A percentile compares a stretch with the other conserved stretches of the same genome.
Evolutionary conservation across 2,797 vertebrate genomes (phyloP).

Genomic region (Tarsius wallacei): DNA sequence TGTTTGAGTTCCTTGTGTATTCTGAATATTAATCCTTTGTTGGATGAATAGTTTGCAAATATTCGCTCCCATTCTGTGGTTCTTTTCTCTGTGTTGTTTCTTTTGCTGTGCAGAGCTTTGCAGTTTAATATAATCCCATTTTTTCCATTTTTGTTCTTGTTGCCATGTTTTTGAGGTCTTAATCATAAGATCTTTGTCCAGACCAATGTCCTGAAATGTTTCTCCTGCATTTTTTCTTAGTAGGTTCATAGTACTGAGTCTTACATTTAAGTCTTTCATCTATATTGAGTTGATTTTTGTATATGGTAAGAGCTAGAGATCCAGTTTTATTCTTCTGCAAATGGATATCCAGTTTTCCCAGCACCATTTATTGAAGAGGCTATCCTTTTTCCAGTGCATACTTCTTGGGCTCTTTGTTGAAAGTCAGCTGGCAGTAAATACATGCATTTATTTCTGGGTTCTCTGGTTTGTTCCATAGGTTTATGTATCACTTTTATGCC

Average conservation of each 20-base stretch:
- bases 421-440: background rate
- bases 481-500: background rate
- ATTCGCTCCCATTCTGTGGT: background rate
- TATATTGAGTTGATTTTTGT: background rate
- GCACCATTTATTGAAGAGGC: background rate
- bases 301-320: background rate
- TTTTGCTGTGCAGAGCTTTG: background rate
- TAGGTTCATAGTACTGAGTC: background rate
- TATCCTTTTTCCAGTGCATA: background rate
- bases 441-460: background rate
- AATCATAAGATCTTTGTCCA: background rate
- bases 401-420: background rate
- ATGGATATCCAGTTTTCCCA: background rate
- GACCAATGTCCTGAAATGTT: background rate
- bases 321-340: background rate
- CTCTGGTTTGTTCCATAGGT: background rate
- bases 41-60: background rate
- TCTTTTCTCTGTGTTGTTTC: background rate
- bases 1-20: background rate
- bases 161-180: background rate
- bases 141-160: background rate
- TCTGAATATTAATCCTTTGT: background rate
- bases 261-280: background rate
- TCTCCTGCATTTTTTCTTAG: background rate
- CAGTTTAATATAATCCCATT: background rate